These are phyloP conservation scores for Sturnus vulgaris DNA, from an alignment of 2,113 vertebrate species.

Conservation along the genomic window DNA sequence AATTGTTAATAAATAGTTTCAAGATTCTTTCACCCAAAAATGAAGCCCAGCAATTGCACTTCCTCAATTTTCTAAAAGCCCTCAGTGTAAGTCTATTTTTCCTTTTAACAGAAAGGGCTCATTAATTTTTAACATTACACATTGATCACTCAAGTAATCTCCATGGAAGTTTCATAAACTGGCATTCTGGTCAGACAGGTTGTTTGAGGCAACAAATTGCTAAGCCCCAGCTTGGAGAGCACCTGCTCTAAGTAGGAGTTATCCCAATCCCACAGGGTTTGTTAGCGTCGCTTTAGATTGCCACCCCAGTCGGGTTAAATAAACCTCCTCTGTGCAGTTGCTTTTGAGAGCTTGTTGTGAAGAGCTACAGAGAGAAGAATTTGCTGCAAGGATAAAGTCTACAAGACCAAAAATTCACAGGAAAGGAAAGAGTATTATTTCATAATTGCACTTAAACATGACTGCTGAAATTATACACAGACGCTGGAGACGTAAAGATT, in stretches of 20 bases:
- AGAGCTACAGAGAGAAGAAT: not conserved
- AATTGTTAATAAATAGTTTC: not conserved
- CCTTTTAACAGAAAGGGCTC: not conserved
- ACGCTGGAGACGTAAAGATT: not conserved
- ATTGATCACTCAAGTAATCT: not conserved
- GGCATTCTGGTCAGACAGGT: not conserved
- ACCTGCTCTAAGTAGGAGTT: not conserved
- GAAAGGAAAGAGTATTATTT: not conserved
- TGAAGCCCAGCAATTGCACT: not conserved
- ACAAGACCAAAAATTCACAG: not conserved
- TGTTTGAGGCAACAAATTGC: not conserved
- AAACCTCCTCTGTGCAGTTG: not conserved
- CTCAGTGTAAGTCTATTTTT: not conserved
- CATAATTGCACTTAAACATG: not conserved
- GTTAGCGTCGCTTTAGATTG: not conserved
- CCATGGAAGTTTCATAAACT: not conserved
- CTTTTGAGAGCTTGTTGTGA: not conserved
- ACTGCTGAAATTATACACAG: not conserved
- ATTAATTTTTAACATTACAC: not conserved
- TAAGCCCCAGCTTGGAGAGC: not conserved
- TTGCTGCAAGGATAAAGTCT: not conserved
- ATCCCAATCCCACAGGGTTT: not conserved
- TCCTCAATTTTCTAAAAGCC: fast-evolving
- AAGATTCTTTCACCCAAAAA: not conserved
- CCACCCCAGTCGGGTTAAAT: not conserved